Evolutionary conservation across 2,113 vertebrate genomes (phyloP).

Genomic region (Larimichthys crocea): DNA sequence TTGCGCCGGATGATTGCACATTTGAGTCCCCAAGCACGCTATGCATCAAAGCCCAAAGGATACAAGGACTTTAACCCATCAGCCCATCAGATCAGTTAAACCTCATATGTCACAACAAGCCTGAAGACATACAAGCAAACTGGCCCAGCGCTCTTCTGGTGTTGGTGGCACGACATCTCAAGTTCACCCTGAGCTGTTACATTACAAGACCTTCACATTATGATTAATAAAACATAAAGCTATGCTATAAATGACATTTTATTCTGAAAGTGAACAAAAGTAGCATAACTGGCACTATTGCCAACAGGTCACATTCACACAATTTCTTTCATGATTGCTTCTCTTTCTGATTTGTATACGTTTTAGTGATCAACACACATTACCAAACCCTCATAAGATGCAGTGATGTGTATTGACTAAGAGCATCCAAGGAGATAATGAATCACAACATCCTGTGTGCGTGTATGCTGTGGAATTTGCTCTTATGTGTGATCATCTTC

Average conservation of each 20-base stretch:
- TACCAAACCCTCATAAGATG: slow-evolving; percentile 4
- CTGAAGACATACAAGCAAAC: slow-evolving; percentile 30
- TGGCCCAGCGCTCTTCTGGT: slow-evolving; percentile 3
- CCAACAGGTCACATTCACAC: slow-evolving; percentile 6
- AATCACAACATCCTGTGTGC: background rate
- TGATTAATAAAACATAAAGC: background rate
- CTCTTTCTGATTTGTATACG: too few relatives aligned
- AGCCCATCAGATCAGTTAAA: slow-evolving; percentile 58
- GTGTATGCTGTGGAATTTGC: slow-evolving; percentile 12
- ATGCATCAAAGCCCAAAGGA: slow-evolving; percentile 12
- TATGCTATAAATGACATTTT: background rate
- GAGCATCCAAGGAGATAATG: slow-evolving; percentile 27
- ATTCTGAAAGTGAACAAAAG: background rate
- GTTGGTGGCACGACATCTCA: slow-evolving; percentile 31
- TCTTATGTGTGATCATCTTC: slow-evolving; percentile 24
- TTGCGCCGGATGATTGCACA: background rate
- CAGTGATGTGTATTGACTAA: slow-evolving; percentile 26
- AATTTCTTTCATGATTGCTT: background rate
- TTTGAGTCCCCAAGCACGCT: slow-evolving; percentile 10
- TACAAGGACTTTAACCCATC: slow-evolving; percentile 13
- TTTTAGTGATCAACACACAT: slow-evolving; percentile 18
- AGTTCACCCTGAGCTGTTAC: background rate
- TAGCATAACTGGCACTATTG: background rate
- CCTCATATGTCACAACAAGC: slow-evolving; percentile 57
- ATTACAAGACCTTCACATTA: slow-evolving; percentile 10